Percentiles rank a stretch among this genome's conserved stretches.
Evolutionary conservation across 1,140 invertebrate genomes (phyloP).

Genomic region (Limonius californicus): DNA sequence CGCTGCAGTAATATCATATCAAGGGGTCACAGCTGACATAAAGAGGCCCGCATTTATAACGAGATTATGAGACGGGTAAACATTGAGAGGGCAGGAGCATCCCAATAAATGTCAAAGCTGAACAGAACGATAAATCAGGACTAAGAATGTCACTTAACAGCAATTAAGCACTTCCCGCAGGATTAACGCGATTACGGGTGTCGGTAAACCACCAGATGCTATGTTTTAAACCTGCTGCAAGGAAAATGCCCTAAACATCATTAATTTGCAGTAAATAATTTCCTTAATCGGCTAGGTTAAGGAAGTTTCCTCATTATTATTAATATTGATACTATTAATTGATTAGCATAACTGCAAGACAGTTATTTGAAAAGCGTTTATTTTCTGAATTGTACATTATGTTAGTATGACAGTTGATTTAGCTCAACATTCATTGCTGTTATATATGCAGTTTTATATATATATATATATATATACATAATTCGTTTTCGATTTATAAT

Average conservation of each 20-base stretch:
- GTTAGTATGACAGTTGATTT: no score
- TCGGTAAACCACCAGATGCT: constrained; percentile 34
- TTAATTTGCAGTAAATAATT: background rate
- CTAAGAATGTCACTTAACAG: constrained; percentile 34
- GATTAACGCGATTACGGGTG: constrained; percentile 39
- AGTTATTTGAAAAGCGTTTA: no score
- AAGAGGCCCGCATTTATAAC: constrained; percentile 26
- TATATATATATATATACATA: background rate
- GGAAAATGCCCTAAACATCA: background rate
- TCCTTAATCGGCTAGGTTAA: no score
- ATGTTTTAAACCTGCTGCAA: background rate
- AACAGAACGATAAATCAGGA: constrained; percentile 33
- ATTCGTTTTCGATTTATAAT: background rate
- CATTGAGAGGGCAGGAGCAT: constrained; percentile 26
- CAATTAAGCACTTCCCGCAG: constrained; percentile 33
- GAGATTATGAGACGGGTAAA: constrained; percentile 29
- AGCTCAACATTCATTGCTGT: no score
- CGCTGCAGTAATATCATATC: background rate
- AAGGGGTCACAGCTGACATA: constrained; percentile 19
- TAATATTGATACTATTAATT: no score
- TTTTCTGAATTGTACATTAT: no score
- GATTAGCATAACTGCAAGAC: no score
- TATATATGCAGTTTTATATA: background rate
- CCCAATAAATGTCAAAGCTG: constrained; percentile 33
- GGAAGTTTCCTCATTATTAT: no score